Conservation (phyloP, 2,113 vertebrate genomes). For the Oncorhynchus clarkii region DNA sequence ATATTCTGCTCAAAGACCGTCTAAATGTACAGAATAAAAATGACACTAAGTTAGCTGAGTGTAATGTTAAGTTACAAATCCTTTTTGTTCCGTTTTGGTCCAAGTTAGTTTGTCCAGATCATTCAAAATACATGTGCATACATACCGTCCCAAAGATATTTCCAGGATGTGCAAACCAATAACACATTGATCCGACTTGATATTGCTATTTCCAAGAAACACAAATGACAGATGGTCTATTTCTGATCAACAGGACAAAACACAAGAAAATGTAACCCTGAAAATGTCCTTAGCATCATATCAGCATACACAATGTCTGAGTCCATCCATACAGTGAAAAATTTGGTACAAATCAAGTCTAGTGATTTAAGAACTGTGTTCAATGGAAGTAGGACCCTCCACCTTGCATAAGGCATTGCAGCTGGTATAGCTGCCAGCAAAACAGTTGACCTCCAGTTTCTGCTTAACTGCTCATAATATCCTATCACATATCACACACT, state of each 20-base stretch:
- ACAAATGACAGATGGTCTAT: conserved; percentile 30
- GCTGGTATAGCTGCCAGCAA: conserved; percentile 56
- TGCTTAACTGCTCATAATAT: conserved; percentile 53
- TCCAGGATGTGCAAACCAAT: conserved; percentile 76
- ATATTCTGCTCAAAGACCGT: conserved; percentile 79
- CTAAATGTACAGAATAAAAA: conserved; percentile 90
- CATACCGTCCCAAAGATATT: conserved; percentile 64
- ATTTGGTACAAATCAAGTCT: conserved; percentile 74
- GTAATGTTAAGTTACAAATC: conserved; percentile 64
- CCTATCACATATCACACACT: conserved; percentile 39
- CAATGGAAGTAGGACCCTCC: conserved; percentile 62
- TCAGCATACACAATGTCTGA: conserved; percentile 32
- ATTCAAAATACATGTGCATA: conserved; percentile 63
- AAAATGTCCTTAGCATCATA: conserved; percentile 48
- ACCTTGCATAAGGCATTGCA: conserved; percentile 75
- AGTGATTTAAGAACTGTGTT: conserved; percentile 61
- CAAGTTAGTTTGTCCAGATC: conserved; percentile 49
- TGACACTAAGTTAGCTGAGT: conserved; percentile 56
- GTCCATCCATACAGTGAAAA: conserved; percentile 50
- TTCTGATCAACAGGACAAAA: conserved; percentile 43
- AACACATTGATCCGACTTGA: conserved; percentile 59
- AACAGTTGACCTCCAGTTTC: conserved; percentile 45
- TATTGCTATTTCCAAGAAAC: conserved; percentile 71
- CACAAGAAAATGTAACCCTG: conserved; percentile 47
- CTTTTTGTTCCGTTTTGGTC: conserved; percentile 51